Percentiles rank a stretch among this genome's conserved stretches.
Evolutionary conservation across 1,140 invertebrate genomes (phyloP).

Genomic region (Heterodera carotae): DNA sequence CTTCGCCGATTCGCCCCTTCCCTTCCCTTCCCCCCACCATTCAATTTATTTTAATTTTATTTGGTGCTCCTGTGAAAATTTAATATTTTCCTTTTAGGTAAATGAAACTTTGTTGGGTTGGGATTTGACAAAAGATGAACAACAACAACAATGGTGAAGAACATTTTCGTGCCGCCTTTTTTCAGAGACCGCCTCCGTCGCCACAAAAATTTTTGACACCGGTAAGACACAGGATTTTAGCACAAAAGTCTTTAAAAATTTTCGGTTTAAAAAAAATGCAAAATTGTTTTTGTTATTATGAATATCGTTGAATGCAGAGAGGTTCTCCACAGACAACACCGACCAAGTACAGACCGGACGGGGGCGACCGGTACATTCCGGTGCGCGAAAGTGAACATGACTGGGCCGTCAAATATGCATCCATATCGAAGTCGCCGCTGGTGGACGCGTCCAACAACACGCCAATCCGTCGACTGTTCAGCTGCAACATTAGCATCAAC

Average conservation of each 20-base stretch:
- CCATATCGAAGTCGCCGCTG: constrained; percentile 49
- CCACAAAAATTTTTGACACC: constrained; percentile 45
- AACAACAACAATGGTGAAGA: constrained; percentile 28
- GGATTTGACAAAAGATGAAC: background rate
- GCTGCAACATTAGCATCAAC: constrained; percentile 12
- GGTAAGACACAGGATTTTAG: constrained; percentile 33
- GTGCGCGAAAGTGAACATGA: constrained; percentile 43
- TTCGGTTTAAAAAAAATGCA: background rate
- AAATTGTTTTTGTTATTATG: background rate
- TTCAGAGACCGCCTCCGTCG: constrained; percentile 38
- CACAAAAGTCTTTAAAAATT: constrained; percentile 4
- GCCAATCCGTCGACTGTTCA: constrained; percentile 33
- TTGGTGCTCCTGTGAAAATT: background rate
- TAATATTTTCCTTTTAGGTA: background rate
- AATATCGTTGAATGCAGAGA: constrained; percentile 42
- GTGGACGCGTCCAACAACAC: constrained; percentile 41
- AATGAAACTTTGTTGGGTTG: too few species aligned
- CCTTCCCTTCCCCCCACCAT: background rate
- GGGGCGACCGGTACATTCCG: constrained; percentile 54
- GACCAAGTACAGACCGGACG: constrained; percentile 57
- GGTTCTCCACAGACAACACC: constrained; percentile 58
- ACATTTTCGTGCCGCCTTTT: constrained; percentile 32
- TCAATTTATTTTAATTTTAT: too few species aligned
- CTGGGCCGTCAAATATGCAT: constrained; percentile 55
- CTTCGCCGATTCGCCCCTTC: background rate